These are phyloP conservation scores for Drosophila elegans DNA, from an alignment of 1,140 invertebrate genomes.

Conservation along the genomic window DNA sequence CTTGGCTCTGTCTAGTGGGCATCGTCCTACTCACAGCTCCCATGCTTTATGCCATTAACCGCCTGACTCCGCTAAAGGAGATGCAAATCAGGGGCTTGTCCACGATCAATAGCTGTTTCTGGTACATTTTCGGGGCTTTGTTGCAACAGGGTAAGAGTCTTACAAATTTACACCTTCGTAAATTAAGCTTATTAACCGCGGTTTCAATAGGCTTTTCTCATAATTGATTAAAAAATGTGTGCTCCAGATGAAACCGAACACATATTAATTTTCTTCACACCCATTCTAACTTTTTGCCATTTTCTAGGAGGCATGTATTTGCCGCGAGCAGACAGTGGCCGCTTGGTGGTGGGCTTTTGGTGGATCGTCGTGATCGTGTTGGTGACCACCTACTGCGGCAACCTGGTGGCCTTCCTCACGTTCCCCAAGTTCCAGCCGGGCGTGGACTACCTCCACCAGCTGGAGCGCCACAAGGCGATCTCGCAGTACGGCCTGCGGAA, in stretches of 20 bases:
- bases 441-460: slow-evolving; percentile 90
- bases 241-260: not conserved
- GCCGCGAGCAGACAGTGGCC: slow-evolving; percentile 93
- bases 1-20: slow-evolving; percentile 91
- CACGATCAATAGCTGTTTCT: slow-evolving; percentile 91
- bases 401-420: slow-evolving; percentile 96
- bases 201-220: no score
- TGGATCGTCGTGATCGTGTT: slow-evolving; percentile 96
- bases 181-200: no score
- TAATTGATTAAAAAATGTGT: not conserved
- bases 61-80: slow-evolving; percentile 89
- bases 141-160: slow-evolving; percentile 92
- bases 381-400: slow-evolving; percentile 96
- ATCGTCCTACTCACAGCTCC: slow-evolving; percentile 92
- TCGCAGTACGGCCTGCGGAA: slow-evolving; percentile 91
- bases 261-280: not conserved
- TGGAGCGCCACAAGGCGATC: slow-evolving; percentile 87
- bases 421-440: slow-evolving; percentile 94
- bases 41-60: slow-evolving; percentile 91
- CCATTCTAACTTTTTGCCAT: not conserved
- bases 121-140: slow-evolving; percentile 96
- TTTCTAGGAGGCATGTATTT: slow-evolving; percentile 92
- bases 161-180: no score
- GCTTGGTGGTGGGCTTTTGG: slow-evolving; percentile 95
- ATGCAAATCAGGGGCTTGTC: slow-evolving; percentile 88